Evolutionary conservation across 1,140 invertebrate species (phyloP).

Genomic region (Gonioctena quinquepunctata): DNA sequence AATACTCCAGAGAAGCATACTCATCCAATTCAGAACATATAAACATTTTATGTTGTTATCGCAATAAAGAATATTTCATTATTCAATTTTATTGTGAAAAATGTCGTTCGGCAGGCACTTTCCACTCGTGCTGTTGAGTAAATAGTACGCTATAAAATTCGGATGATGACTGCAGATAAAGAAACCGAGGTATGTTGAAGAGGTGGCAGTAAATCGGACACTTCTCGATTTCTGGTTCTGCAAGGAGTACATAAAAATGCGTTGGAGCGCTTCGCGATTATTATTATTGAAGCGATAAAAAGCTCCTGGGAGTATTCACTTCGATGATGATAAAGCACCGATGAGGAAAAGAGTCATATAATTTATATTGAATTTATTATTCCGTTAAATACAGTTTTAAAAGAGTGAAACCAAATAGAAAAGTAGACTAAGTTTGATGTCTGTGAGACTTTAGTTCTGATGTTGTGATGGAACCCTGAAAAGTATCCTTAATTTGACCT

Average conservation of each 20-base stretch:
- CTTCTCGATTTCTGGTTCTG: not conserved
- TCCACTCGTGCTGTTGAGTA: conserved; percentile 3
- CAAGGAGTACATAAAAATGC: not conserved
- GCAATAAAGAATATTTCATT: conserved; percentile 18
- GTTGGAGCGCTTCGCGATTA: not conserved
- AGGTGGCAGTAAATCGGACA: not conserved
- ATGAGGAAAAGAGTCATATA: too few species aligned
- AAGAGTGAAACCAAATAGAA: too few species aligned
- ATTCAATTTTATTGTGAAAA: conserved; percentile 17
- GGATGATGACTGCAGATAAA: not conserved
- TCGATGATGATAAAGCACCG: too few species aligned
- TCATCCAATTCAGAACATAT: not conserved
- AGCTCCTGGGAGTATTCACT: too few species aligned
- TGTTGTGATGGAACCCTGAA: too few species aligned
- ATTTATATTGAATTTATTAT: too few species aligned
- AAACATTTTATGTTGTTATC: conserved; percentile 16
- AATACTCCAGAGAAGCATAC: not conserved
- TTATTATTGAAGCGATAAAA: not conserved
- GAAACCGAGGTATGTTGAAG: not conserved
- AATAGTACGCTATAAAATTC: not conserved
- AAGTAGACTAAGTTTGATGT: too few species aligned
- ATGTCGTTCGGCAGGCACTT: not conserved
- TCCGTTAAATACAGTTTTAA: too few species aligned
- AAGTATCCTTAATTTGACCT: too few species aligned
- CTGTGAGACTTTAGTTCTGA: too few species aligned